Base-by-base conservation (phyloP, 2,113 vertebrate genomes). In the Hydrolagus affinis region DNA sequence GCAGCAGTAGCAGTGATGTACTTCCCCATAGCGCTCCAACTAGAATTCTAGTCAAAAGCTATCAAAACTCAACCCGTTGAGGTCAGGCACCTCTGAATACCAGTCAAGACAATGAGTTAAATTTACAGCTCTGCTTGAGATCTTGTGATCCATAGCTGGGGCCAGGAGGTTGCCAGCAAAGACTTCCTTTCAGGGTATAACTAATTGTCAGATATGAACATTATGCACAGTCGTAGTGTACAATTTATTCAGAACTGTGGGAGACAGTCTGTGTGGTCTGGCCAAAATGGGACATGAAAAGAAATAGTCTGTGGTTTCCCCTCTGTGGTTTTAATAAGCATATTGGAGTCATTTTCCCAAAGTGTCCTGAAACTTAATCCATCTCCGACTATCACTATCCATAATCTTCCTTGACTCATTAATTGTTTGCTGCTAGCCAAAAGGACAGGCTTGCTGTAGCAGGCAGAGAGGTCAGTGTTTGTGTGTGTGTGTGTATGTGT, bases 201-300 rank as follows among this genome's bases (percentile, higher is more conserved):
- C 60, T 66, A 83, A 64, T 66, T 68, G 78, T 21, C 28, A 83
- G 32, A 68, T 66, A 68, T 66, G 78, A 83, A 68, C 28, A 83
- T 83, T 68, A 32, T 83, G 78, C 62, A 83, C 73, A 75, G 4
- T 44, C 19, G 44, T 17, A 30, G 28, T 21, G 28, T 32, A 8
- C 28, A 30, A 19, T 10, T 21, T 19, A 83, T 9, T 66, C 19
- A 83, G 8, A 30, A 21, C 14, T 19, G 28, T 11, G 12, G 77
- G 59, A 17, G 8, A 64, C 59, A 30, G 59, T 60, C 57, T 83
- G 78, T 83, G 78, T 68, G 62, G 62, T 83, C 78, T 11, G 4
- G 25, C 73, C 30, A 30, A 83, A n/a, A 75, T 44, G 32, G 4
- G 21, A 56, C 21, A 83, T 28, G 77, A 80, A 28, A 80, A n/a